Base-by-base conservation (phyloP, 2,888 invertebrate genomes). In the Laothoe populi region DNA sequence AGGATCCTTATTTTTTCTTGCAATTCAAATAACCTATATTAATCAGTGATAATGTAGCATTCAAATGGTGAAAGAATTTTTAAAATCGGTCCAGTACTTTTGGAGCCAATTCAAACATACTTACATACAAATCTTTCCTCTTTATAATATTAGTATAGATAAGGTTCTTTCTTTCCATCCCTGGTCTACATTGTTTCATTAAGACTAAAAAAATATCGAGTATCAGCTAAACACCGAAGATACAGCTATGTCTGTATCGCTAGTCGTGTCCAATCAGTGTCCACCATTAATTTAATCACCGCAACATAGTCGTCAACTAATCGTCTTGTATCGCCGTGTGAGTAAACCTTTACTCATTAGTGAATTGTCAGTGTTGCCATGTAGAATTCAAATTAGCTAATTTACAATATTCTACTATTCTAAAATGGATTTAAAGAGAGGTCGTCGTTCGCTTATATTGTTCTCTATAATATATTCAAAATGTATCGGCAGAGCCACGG, bases 291-390 rank as follows among this genome's bases (percentile, higher is more conserved):
- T 48, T 48, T 53, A 53, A 53, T 10, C 35, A 53, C 53, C 53
- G 19, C 31, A 53, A 31, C 31, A 49, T 31, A 3, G 49, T 49
- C 31, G 53, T 53, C 31, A 19, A 16, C 53, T 35, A 53, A 53
- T 53, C 53, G 53, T 19, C 19, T 38, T 38, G 21, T 31, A 19
- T 19, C 49, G 26, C 49, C 31, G 53, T 48, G 48, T 35, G 53
- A 53, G 31, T 35, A 21, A 19, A 31, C 53, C 53, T 53, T 35
- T 53, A 53, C 60, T 60, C 53, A 60, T 60, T 60, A 60, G 60
- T 53, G 35, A n/a, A 59, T n/a, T 40, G 42, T 10, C 21, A 60
- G 42, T 60, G 60, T 60, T 60, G 49, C 60, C 53, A 45, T 60
- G 60, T 48, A 23, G 49, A 60, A 60, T 42, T 53, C 19, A 42